Base-by-base conservation (phyloP, 2,888 invertebrate genomes). In the Tromatobia lineatoria region DNA sequence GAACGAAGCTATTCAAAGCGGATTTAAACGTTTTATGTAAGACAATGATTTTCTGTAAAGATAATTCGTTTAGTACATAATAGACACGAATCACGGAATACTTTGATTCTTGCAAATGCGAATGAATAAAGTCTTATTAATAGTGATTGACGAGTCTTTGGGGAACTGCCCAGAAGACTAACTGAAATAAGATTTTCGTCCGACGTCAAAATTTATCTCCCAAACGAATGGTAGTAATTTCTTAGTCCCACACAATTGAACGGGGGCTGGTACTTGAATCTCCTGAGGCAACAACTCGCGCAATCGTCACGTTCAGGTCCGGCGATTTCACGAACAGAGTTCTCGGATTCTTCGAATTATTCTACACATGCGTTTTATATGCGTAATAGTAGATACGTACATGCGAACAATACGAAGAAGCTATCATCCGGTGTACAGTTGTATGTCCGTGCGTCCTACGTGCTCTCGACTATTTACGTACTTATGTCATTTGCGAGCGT, bases 401-500 rank as follows among this genome's bases (percentile, higher is more conserved):
- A 50, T 18, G 25, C 59, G 25, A 29, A 45, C n/a, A 73, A 47
- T 45, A 18, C 38, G 57, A 45, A 59, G 38, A 45, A 73, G 57
- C 45, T 29, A 59, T 45, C 59, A 73, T 73, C 57, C 73, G 73
- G 73, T 45, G 25, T 29, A 57, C 20, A 11, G 23, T 57, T 57
- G 57, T 73, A n/a, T 45, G 64, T 29, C 15, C 3, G n/a, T 7
- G 54, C 59, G 57, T 57, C 45, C 45, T 73, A 73, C 82, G 75
- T 57, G 80, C 69, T 75, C 59, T 59, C 76, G 73, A 50, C 71
- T 79, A 86, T 85, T 85, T 86, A 83, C 83, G 81, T 85, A 82
- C 83, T 87, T 78, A 69, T 87, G 85, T 85, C 79, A 83, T 80
- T 82, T 61, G 57, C 50, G 69, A 75, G 67, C 73, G 71, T 83